phyloP scores from a whole-genome alignment of 2,888 invertebrate species.

The Dugesia japonica region DNA sequence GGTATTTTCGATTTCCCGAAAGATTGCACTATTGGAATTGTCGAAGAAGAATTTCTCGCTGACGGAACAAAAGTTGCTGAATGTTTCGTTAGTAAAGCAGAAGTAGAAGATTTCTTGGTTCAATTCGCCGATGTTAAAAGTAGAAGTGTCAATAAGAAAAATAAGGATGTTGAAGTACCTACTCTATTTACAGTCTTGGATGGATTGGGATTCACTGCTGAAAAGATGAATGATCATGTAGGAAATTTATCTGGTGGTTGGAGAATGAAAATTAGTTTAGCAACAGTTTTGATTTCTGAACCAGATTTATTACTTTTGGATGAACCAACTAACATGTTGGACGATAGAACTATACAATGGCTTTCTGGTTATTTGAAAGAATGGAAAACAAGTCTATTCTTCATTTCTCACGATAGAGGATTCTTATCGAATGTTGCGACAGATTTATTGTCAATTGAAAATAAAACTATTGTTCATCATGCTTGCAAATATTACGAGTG shows the following conservation, averaged over 20 bases:
- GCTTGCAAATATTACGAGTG: not conserved
- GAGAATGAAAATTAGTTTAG: constrained; percentile 5
- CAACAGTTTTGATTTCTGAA: not conserved
- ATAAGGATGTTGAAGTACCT: not conserved
- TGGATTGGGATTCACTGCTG: not conserved
- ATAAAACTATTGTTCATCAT: not conserved
- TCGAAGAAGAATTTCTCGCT: not conserved
- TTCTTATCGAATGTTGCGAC: not conserved
- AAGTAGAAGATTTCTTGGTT: not conserved
- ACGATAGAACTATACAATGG: constrained; percentile 1
- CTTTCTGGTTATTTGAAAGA: not conserved
- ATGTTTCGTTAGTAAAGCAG: not conserved
- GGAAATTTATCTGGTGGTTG: not conserved
- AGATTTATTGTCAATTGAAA: not conserved
- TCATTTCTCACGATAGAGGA: not conserved
- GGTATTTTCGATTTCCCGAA: not conserved
- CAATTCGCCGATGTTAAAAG: not conserved
- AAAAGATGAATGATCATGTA: not conserved
- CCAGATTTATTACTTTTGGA: not conserved
- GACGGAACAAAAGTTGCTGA: not conserved
- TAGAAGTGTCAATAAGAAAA: not conserved
- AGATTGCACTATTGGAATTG: not conserved
- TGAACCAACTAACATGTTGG: constrained; percentile 4
- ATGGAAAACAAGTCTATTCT: not conserved
- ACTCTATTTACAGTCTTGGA: not conserved